Evolutionary conservation across 2,113 vertebrate genomes (phyloP).

Genomic region (Pelecanoides urinatrix): DNA sequence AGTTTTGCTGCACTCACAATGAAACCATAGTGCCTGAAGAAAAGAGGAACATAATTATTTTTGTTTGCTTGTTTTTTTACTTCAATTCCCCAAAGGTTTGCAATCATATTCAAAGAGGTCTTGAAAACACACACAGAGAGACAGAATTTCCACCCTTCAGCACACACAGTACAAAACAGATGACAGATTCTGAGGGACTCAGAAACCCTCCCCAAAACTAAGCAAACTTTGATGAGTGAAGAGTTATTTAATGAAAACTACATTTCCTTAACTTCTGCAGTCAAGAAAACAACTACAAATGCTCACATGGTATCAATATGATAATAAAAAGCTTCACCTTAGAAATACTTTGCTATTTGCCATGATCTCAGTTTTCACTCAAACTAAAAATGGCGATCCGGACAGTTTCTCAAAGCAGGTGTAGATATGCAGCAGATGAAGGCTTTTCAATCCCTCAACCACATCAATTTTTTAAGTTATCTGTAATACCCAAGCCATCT

Average conservation of each 20-base stretch:
- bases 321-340: neutral
- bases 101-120: neutral
- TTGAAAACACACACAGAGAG: neutral
- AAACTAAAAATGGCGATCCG: neutral
- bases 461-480: neutral
- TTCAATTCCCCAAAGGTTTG: neutral
- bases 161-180: neutral
- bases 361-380: neutral
- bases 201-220: neutral
- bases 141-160: neutral
- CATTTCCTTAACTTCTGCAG: neutral
- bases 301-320: neutral
- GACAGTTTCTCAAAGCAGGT: neutral
- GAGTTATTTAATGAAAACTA: neutral
- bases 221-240: neutral
- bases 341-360: neutral
- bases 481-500: neutral
- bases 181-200: neutral
- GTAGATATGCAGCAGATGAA: neutral
- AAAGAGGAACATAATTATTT: conserved; percentile 7
- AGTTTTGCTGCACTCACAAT: conserved; percentile 90
- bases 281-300: neutral
- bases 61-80: neutral
- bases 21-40: conserved; percentile 88
- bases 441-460: neutral